Conservation (phyloP, 2,797 vertebrate genomes). For the Coreius guichenoti region DNA sequence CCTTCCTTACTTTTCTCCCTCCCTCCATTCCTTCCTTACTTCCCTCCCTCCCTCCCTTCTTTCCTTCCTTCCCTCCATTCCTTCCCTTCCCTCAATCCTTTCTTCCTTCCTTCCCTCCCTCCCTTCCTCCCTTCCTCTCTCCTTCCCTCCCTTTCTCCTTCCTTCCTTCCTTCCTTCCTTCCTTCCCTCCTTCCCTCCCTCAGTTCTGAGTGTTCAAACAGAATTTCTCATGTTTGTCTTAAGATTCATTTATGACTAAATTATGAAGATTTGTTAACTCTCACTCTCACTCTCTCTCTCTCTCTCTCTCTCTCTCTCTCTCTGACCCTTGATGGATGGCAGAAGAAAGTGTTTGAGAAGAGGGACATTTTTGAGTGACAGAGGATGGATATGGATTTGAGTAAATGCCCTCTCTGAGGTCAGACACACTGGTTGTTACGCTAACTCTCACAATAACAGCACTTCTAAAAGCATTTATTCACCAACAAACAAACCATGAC, state of each 20-base stretch:
- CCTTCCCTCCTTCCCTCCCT: background rate
- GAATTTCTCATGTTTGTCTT: background rate
- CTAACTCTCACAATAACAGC: background rate
- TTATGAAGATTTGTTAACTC: background rate
- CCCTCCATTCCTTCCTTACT: accelerated
- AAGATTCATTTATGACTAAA: background rate
- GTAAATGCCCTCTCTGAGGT: background rate
- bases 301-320: conserved; percentile 6
- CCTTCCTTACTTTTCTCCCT: accelerated
- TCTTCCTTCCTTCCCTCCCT: too few species aligned
- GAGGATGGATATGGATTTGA: conserved; percentile 14
- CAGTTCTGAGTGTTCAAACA: background rate
- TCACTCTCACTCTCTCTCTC: background rate
- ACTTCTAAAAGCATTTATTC: background rate
- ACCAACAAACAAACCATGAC: background rate
- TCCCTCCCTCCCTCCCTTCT: too few species aligned
- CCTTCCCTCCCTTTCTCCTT: background rate
- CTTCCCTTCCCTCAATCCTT: accelerated
- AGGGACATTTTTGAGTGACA: conserved; percentile 15
- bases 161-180: background rate
- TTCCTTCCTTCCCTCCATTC: too few species aligned
- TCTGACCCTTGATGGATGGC: background rate
- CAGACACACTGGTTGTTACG: background rate
- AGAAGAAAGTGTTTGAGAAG: conserved; percentile 19
- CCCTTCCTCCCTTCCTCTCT: background rate